phyloP scores from a whole-genome alignment of 2,113 vertebrate species.

The Picathartes gymnocephalus region DNA sequence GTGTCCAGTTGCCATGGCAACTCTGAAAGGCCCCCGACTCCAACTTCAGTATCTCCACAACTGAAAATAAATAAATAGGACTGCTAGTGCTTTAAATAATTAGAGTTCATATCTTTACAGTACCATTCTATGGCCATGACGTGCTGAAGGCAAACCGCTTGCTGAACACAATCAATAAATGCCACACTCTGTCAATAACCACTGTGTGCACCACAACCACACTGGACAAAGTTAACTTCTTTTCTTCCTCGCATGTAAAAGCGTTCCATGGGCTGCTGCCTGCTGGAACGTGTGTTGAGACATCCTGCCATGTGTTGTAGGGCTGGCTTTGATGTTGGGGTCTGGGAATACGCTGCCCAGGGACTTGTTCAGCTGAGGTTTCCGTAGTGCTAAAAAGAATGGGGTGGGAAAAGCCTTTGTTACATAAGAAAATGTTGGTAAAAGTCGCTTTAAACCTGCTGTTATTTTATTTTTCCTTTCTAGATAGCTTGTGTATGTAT shows the following conservation, averaged over 20 bases:
- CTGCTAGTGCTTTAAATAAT: not conserved
- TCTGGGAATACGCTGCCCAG: not conserved
- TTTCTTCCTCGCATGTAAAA: not conserved
- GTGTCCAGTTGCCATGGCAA: conserved; percentile 47
- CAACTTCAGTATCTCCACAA: not conserved
- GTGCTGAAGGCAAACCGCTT: not conserved
- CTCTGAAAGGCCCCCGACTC: not conserved
- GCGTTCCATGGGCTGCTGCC: not conserved
- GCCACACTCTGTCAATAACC: not conserved
- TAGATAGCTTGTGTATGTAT: not conserved
- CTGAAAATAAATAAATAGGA: not conserved
- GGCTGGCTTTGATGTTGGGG: not conserved
- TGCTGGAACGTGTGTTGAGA: not conserved
- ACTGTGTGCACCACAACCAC: not conserved
- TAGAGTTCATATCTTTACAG: not conserved
- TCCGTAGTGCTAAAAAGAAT: not conserved
- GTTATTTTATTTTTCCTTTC: not conserved
- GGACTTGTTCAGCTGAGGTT: not conserved
- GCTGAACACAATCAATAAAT: not conserved
- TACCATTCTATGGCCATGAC: not conserved
- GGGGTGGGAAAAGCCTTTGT: not conserved
- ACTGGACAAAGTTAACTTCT: not conserved
- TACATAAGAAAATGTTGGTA: not conserved
- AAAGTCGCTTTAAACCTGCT: not conserved
- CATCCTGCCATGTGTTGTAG: not conserved